Evolutionary conservation across 92 coral and sea anemone genomes (phyloP), one percentile per base, ranked within the genome.

Genomic region (Epizoanthus ramosus): DNA sequence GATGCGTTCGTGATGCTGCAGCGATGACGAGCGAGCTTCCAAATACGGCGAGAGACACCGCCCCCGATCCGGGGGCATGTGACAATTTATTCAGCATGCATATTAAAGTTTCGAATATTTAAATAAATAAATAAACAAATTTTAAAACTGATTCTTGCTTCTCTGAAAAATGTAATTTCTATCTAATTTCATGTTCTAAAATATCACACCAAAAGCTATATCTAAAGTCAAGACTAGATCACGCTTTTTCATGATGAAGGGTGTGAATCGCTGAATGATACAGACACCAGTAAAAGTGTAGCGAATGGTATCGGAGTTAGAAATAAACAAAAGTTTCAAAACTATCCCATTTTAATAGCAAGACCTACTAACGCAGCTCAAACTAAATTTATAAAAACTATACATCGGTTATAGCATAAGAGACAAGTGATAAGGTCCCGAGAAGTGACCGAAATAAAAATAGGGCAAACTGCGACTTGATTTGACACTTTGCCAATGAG

Each of bases 11-110:
- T 61, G 81, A 76, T 60, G 67, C 61, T 61, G 22, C 52, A 28
- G 54, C 65, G 8, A 60, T 76, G 82, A 77, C 82, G 82, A 63
- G 47, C 54, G 47, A 77, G 25, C 35, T 39, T 63, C 82, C 82
- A 77, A 77, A 77, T 77, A 77, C 9, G 82, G 82, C 60, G 21
- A 8, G 28, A 60, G 82, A 50, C 71, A 61, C 82, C 56, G 57
- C 82, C 82, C 58, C 68, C 60, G 39, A 74, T 35, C 31, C 17
- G 37, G 14, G 54, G 14, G 54, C 54, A 50, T 35, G 60, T 56
- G 80, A 75, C 61, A 77, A 77, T 77, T 60, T 22, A 77, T 77
- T 77, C 81, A 19, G 15, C 37, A 53, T 33, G 41, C 16, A 58
- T 10, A 15, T 13, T 16, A 6, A 18, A 17, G 13, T 5, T 25